Evolutionary conservation across 2,888 invertebrate genomes (phyloP).

Genomic region (Ochropleura plecta): DNA sequence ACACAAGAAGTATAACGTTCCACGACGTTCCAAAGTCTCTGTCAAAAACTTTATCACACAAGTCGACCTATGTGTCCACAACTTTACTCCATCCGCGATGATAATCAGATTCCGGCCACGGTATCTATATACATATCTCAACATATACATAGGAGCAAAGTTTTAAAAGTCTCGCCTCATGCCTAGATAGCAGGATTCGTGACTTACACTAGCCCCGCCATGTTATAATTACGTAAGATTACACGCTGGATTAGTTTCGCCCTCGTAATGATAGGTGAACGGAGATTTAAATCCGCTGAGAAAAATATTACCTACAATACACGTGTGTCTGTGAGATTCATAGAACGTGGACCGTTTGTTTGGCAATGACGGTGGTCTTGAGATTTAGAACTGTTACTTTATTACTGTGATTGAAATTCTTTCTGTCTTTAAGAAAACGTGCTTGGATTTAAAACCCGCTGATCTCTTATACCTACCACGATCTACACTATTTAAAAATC

Average conservation of each 20-base stretch:
- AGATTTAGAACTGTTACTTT: constrained; percentile 18
- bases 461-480: constrained; percentile 21
- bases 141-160: constrained; percentile 72
- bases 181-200: constrained; percentile 86
- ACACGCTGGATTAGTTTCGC: constrained; percentile 80
- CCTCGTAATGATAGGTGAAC: constrained; percentile 81
- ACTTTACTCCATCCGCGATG: constrained; percentile 77
- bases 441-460: constrained; percentile 21
- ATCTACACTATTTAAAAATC: neutral
- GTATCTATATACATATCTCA: constrained; percentile 75
- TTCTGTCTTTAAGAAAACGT: constrained; percentile 37
- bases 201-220: constrained; percentile 85
- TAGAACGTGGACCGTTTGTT: constrained; percentile 49
- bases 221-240: constrained; percentile 89
- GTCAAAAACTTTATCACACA: constrained; percentile 40
- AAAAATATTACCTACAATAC: constrained; percentile 62
- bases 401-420: constrained; percentile 48
- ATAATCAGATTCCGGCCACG: constrained; percentile 84
- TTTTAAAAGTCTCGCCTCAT: constrained; percentile 80
- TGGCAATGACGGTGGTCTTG: constrained; percentile 59
- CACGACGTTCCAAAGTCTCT: constrained; percentile 20
- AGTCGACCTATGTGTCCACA: constrained; percentile 70
- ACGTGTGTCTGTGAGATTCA: constrained; percentile 55
- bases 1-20: neutral
- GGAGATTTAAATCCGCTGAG: constrained; percentile 71